Evolutionary conservation across 2,113 vertebrate genomes (phyloP).

Genomic region (Ctenodactylus gundi): DNA sequence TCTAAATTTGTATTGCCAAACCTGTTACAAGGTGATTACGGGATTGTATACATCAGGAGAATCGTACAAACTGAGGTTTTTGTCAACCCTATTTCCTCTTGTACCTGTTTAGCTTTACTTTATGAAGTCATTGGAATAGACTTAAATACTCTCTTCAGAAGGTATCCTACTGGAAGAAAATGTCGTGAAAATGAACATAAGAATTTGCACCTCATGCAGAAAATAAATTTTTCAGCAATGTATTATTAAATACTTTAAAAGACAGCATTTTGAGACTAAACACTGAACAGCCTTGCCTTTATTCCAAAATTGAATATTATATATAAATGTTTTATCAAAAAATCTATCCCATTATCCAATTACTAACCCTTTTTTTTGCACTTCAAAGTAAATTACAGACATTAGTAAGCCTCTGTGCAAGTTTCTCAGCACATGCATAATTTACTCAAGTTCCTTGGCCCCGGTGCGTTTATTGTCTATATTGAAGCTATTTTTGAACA

Average conservation of each 20-base stretch:
- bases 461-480: not conserved
- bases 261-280: not conserved
- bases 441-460: not conserved
- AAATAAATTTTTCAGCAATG: not conserved
- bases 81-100: not conserved
- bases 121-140: not conserved
- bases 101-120: not conserved
- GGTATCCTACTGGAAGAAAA: not conserved
- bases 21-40: too few species aligned
- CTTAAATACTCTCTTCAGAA: not conserved
- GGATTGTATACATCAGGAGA: too few species aligned
- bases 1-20: not conserved
- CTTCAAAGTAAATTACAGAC: not conserved
- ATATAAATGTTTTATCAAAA: not conserved
- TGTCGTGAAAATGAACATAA: not conserved
- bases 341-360: not conserved
- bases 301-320: not conserved
- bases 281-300: not conserved
- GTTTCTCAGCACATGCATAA: not conserved
- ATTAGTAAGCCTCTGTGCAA: not conserved
- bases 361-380: not conserved
- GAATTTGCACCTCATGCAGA: not conserved
- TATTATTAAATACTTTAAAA: not conserved
- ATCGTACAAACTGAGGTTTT: not conserved
- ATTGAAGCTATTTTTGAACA: not conserved